phyloP scores from a whole-genome alignment of 2,888 invertebrate species.

The Cheilosia impressa region DNA sequence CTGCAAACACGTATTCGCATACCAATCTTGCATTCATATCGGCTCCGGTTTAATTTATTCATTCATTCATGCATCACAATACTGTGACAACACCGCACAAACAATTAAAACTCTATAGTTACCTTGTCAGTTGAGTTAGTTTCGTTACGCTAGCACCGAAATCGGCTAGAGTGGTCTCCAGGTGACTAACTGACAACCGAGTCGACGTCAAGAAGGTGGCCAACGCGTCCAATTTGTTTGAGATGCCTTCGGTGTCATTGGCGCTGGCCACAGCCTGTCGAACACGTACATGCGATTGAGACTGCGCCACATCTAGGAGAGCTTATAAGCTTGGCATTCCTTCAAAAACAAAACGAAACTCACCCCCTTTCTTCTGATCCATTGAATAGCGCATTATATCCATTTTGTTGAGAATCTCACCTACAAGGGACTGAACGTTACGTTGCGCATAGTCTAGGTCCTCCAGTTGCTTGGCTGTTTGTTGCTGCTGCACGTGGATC shows the following conservation, averaged over 20 bases:
- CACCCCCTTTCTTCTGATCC: slow-evolving; percentile 36
- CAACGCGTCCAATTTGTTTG: slow-evolving; percentile 78
- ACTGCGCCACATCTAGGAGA: background rate
- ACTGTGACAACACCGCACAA: background rate
- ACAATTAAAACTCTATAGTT: slow-evolving; percentile 57
- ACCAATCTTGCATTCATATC: slow-evolving; percentile 10
- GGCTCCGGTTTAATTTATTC: slow-evolving; percentile 14
- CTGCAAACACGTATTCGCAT: slow-evolving; percentile 21
- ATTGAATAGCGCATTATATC: slow-evolving; percentile 75
- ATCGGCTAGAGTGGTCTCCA: slow-evolving; percentile 70
- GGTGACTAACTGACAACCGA: slow-evolving; percentile 71
- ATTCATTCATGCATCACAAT: slow-evolving; percentile 17
- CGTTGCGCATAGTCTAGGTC: slow-evolving; percentile 83
- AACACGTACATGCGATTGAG: slow-evolving; percentile 22
- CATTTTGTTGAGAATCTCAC: slow-evolving; percentile 83
- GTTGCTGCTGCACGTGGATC: slow-evolving; percentile 82
- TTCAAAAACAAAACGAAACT: background rate
- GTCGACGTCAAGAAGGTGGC: slow-evolving; percentile 80
- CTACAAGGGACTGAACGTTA: slow-evolving; percentile 81
- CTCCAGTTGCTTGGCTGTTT: slow-evolving; percentile 82
- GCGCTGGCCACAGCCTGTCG: slow-evolving; percentile 14
- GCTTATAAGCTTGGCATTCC: background rate
- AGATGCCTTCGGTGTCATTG: slow-evolving; percentile 30
- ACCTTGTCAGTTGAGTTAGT: slow-evolving; percentile 79
- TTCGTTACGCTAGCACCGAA: slow-evolving; percentile 76